These are phyloP conservation scores for Antechinus flavipes DNA, from an alignment of 2,113 vertebrate species.

Conservation along the genomic window DNA sequence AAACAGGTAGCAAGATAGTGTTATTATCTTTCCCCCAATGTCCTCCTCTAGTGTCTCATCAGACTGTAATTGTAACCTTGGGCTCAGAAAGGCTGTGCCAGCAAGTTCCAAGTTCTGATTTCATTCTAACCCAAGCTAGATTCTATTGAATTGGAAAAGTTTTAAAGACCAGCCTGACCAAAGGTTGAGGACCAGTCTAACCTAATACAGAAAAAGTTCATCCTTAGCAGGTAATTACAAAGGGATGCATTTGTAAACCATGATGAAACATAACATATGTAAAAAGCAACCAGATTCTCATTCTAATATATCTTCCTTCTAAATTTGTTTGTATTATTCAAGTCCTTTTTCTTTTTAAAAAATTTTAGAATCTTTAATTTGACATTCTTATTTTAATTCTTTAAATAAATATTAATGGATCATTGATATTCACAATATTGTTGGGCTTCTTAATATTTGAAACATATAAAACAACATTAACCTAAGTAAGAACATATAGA, in stretches of 20 bases:
- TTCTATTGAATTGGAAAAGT: not conserved
- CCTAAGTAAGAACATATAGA: not conserved
- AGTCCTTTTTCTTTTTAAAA: not conserved
- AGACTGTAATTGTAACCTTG: not conserved
- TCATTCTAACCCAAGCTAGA: not conserved
- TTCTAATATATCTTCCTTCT: not conserved
- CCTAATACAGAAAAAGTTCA: not conserved
- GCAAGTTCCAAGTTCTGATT: not conserved
- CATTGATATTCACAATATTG: not conserved
- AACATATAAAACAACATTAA: not conserved
- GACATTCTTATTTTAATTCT: not conserved
- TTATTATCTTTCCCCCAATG: not conserved
- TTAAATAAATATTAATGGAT: conserved; percentile 29
- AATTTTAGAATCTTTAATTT: not conserved
- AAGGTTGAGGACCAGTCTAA: too few relatives aligned
- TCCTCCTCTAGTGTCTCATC: not conserved
- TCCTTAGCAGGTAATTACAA: not conserved
- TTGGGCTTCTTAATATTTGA: not conserved
- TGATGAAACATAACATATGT: not conserved
- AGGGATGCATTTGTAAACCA: not conserved
- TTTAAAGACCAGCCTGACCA: not conserved
- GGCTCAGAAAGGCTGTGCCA: not conserved
- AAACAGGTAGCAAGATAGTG: not conserved
- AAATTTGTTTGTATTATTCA: not conserved
- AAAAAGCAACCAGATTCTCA: not conserved